These are phyloP conservation scores for Apotomis betuletana DNA, from an alignment of 2,888 invertebrate genomes.

Conservation along the genomic window DNA sequence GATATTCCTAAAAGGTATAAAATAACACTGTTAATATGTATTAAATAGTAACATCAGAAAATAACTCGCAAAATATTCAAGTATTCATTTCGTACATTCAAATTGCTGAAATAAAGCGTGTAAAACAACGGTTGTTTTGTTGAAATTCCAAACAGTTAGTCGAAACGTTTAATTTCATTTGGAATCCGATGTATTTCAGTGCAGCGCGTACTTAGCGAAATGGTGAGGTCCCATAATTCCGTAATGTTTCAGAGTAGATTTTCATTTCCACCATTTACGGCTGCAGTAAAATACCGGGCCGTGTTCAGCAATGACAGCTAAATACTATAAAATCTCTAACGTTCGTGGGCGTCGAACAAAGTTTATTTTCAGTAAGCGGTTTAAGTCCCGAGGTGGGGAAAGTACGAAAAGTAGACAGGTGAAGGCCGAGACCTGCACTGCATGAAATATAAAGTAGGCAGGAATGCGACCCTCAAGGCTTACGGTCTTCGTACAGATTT, in stretches of 20 bases:
- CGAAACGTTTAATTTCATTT: slow-evolving; percentile 12
- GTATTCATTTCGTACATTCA: not conserved
- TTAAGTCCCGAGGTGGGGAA: slow-evolving; percentile 47
- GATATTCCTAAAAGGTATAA: too few species aligned
- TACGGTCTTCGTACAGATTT: slow-evolving; percentile 35
- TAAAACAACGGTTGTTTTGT: slow-evolving; percentile 1
- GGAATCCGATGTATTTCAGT: slow-evolving; percentile 16
- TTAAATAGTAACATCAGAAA: not conserved
- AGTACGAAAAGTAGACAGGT: slow-evolving; percentile 57
- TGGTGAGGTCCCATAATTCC: slow-evolving; percentile 25
- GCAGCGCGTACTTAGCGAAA: slow-evolving; percentile 30
- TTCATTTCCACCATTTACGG: slow-evolving; percentile 31
- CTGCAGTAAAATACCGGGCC: slow-evolving; percentile 36
- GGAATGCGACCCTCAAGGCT: slow-evolving; percentile 32
- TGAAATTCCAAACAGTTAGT: not conserved
- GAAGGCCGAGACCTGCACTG: slow-evolving; percentile 50
- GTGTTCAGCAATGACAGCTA: slow-evolving; percentile 49
- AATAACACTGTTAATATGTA: too few species aligned
- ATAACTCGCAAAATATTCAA: not conserved
- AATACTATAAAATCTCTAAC: slow-evolving; percentile 64
- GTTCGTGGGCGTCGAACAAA: slow-evolving; percentile 58
- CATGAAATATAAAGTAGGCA: slow-evolving; percentile 42
- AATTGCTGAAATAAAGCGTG: not conserved
- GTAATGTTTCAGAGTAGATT: slow-evolving; percentile 22
- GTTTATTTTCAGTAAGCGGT: slow-evolving; percentile 67